Base-by-base conservation (phyloP, 2,113 vertebrate genomes). In the Reinhardtius hippoglossoides region DNA sequence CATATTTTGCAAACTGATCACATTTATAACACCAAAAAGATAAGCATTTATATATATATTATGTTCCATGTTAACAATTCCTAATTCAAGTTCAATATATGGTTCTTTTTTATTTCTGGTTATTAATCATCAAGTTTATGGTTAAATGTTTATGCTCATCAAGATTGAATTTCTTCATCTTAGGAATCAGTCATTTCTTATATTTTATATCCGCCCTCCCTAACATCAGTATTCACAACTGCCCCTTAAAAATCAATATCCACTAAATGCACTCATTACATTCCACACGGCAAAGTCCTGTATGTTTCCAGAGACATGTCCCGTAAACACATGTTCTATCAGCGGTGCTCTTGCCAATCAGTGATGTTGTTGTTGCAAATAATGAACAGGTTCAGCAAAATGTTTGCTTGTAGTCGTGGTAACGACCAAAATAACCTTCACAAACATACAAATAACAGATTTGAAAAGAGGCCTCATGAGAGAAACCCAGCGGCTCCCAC, bases 401-500 rank as follows among this genome's bases (percentile, higher is more conserved):
- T 5, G 26, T 50, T 2, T 8, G 26, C 5, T 58, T 5, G 10
- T 16, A 6, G 9, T 62, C 2, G 2, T 16, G 10, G 16, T 12
- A 20, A 62, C n/a, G 52, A 9, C 40, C 5, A 6, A 48, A 48
- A 18, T 15, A 18, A 18, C 13, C 54, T 16, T 42, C 50, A 40
- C 54, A 48, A 69, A 63, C 23, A 16, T 1, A 35, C 15, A 66
- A 60, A 71, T 73, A 55, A 20, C 23, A 15, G n/a, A 23, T 12
- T 42, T 42, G 12, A 35, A 67, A 71, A n/a, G 20, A 65, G 35
- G 24, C 31, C 35, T 44, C 42, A 26, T 24, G 42, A 50, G 48
- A 66, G 50, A 40, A 76, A 73, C 37, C 61, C 26, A n/a, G 8
- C 48, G 1, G 65, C 31, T 61, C 40, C 16, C 64, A 56, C 37